Conservation (phyloP, 1,140 invertebrate genomes). For the Himalopsyche phryganea region DNA sequence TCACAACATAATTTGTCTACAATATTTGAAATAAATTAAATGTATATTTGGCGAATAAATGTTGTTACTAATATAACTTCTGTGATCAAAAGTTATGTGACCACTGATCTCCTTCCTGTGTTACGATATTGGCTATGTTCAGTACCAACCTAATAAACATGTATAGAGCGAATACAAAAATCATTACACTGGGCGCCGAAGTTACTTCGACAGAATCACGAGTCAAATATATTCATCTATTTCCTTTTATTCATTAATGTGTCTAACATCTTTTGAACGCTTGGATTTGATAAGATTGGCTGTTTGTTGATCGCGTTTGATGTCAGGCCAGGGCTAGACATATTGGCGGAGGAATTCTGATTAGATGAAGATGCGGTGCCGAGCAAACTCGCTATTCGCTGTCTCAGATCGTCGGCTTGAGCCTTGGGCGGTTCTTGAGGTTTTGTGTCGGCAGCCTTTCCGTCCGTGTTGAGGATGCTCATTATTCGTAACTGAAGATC, state of each 20-base stretch:
- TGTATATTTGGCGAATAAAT: too few relatives aligned
- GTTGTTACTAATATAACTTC: too few relatives aligned
- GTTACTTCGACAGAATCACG: too few relatives aligned
- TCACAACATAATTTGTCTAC: too few relatives aligned
- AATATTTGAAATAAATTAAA: too few relatives aligned
- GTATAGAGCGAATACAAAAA: too few relatives aligned
- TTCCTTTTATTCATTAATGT: conserved; percentile 5
- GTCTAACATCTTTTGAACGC: conserved; percentile 1
- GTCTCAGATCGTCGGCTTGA: conserved; percentile 29
- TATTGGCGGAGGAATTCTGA: background rate
- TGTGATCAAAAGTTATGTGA: too few relatives aligned
- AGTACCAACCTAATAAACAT: too few relatives aligned
- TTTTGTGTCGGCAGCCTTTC: conserved; percentile 35
- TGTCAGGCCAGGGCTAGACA: background rate
- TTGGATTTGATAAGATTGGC: background rate
- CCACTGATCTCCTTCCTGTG: too few relatives aligned
- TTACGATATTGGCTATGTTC: too few relatives aligned
- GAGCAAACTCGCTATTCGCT: conserved; percentile 62
- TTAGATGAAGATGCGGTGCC: background rate
- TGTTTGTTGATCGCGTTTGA: background rate
- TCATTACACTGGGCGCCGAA: too few relatives aligned
- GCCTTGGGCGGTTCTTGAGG: background rate
- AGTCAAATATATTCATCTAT: too few relatives aligned
- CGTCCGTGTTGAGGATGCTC: conserved; percentile 70
- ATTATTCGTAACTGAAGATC: conserved; percentile 83